phyloP scores from a whole-genome alignment of 2,888 invertebrate genomes.

The Pemphredon lugubris region DNA sequence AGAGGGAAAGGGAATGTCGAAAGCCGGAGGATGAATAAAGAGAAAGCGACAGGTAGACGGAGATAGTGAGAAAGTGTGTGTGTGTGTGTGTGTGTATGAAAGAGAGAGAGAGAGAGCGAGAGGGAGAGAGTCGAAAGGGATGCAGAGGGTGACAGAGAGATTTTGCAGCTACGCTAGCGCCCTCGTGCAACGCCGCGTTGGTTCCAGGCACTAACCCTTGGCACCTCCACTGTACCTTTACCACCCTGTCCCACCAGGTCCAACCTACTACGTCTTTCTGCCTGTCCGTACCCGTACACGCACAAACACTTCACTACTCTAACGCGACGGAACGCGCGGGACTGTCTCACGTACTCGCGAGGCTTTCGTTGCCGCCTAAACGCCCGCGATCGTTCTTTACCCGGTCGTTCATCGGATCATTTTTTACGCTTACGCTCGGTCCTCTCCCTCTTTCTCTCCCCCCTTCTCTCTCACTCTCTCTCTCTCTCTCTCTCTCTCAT shows the following conservation, averaged over 20 bases:
- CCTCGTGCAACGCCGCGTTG: constrained; percentile 65
- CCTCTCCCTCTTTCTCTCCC: neutral
- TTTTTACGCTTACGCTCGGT: constrained; percentile 20
- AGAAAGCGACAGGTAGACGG: no score
- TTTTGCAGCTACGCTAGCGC: constrained; percentile 59
- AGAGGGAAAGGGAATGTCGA: constrained; percentile 22
- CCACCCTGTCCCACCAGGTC: constrained; percentile 53
- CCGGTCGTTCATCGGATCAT: constrained; percentile 15
- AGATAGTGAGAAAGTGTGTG: constrained; percentile 16
- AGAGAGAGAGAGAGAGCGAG: neutral
- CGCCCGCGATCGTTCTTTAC: constrained; percentile 7
- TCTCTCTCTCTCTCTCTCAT: neutral
- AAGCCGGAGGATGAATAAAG: no score
- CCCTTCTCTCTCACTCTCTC: neutral
- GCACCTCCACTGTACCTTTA: constrained; percentile 62
- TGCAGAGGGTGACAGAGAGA: constrained; percentile 24
- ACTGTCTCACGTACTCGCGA: constrained; percentile 20
- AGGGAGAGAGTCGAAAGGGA: constrained; percentile 11
- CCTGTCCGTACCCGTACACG: constrained; percentile 42
- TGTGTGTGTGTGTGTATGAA: no score
- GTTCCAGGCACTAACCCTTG: constrained; percentile 46
- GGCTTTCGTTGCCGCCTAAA: constrained; percentile 40
- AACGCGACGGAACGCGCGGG: constrained; percentile 18
- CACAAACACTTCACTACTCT: constrained; percentile 39
- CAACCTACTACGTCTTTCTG: constrained; percentile 33